Evolutionary conservation across 2,113 vertebrate species (phyloP).

Genomic region (Boulengeromyrus knoepffleri): DNA sequence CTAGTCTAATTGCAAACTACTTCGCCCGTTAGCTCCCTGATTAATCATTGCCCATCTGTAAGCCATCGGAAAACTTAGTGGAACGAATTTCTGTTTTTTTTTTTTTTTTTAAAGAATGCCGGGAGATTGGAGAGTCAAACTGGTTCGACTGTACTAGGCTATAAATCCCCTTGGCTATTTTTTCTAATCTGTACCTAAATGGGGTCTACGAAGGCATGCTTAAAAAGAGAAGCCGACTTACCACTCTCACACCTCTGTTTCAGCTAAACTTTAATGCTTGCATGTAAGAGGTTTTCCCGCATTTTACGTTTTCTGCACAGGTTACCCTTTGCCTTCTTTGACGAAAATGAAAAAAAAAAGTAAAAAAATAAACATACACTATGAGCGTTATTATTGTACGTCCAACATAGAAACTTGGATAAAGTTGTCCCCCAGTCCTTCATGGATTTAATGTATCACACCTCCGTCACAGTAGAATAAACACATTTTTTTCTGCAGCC

Average conservation of each 20-base stretch:
- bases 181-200: neutral
- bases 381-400: neutral
- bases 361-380: neutral
- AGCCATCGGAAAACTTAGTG: conserved; percentile 81
- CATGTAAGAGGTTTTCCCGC: neutral
- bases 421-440: neutral
- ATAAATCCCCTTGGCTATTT: neutral
- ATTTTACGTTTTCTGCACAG: neutral
- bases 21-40: conserved; percentile 99
- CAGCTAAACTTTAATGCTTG: neutral
- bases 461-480: neutral
- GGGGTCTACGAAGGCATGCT: neutral
- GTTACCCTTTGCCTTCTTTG: neutral
- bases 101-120: conserved; percentile 61
- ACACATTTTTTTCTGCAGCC: neutral
- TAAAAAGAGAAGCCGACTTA: too few species aligned
- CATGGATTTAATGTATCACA: neutral
- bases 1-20: conserved; percentile 99
- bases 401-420: neutral
- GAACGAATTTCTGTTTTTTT: conserved; percentile 87
- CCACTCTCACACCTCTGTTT: neutral
- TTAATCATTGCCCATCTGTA: conserved; percentile 99
- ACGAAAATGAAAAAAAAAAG: neutral
- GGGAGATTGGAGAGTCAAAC: conserved; percentile 79
- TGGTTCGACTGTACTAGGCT: neutral